Percentiles rank a stretch among this genome's conserved stretches.
phyloP scores from a whole-genome alignment of 2,888 invertebrate species.

The Acrobasis consociella region DNA sequence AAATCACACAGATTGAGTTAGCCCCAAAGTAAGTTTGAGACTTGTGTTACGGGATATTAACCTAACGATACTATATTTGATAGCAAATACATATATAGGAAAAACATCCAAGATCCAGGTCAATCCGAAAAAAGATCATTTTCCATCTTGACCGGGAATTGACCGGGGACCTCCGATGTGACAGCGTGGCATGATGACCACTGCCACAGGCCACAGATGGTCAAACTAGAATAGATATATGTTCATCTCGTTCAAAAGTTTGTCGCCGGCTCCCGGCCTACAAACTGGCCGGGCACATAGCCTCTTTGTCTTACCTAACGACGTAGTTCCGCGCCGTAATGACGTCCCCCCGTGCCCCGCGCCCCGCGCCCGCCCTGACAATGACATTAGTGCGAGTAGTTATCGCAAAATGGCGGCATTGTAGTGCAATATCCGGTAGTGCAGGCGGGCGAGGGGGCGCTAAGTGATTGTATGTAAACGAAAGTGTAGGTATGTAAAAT shows the following conservation, averaged over 20 bases:
- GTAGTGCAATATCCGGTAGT: constrained; percentile 15
- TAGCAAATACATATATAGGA: too few species aligned
- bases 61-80: too few species aligned
- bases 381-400: constrained; percentile 24
- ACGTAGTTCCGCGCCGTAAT: constrained; percentile 71
- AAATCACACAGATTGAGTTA: too few species aligned
- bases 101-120: too few species aligned
- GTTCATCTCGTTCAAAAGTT: background rate
- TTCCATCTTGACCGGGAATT: too few species aligned
- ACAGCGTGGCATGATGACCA: too few species aligned
- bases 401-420: constrained; percentile 19
- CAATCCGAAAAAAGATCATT: too few species aligned
- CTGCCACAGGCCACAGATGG: too few species aligned
- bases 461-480: constrained; percentile 4
- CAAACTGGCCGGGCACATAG: constrained; percentile 68
- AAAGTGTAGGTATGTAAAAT: background rate
- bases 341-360: constrained; percentile 58
- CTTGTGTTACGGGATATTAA: too few species aligned
- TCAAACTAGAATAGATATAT: too few species aligned
- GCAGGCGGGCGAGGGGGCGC: background rate
- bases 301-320: constrained; percentile 74
- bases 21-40: too few species aligned
- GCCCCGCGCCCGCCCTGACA: constrained; percentile 16
- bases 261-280: constrained; percentile 38
- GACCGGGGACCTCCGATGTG: too few species aligned